Percentiles rank a stretch among this genome's conserved stretches.
These are phyloP conservation scores for Anaspis maculata DNA, from an alignment of 2,888 invertebrate species.

Conservation along the genomic window DNA sequence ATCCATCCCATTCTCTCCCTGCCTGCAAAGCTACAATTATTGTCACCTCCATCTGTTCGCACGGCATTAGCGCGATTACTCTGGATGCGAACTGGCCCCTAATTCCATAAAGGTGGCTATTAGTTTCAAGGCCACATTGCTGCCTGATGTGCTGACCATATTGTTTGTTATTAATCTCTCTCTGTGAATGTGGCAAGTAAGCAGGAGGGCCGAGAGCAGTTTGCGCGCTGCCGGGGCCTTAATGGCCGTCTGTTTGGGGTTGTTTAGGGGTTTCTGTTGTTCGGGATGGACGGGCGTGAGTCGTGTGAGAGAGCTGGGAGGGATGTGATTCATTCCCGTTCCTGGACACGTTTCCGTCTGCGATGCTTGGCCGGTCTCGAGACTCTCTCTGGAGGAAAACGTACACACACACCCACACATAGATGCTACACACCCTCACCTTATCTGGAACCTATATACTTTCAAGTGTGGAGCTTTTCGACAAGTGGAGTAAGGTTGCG, in stretches of 20 bases:
- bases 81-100: conserved; percentile 20
- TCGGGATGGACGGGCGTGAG: conserved; percentile 23
- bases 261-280: conserved; percentile 22
- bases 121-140: conserved; percentile 23
- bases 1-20: too few species aligned
- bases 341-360: conserved; percentile 18
- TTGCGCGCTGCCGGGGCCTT: too few species aligned
- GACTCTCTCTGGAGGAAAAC: neutral
- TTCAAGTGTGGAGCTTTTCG: too few species aligned
- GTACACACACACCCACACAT: too few species aligned
- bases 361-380: neutral
- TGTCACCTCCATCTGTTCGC: conserved; percentile 14
- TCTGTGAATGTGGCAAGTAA: conserved; percentile 21
- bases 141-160: too few species aligned
- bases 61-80: conserved; percentile 23
- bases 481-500: too few species aligned
- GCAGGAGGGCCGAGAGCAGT: conserved; percentile 14
- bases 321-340: conserved; percentile 27
- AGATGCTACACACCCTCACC: too few species aligned
- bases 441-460: too few species aligned
- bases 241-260: conserved; percentile 23
- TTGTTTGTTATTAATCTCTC: conserved; percentile 26
- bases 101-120: conserved; percentile 27
- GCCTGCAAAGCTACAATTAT: too few species aligned
- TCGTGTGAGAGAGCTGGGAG: too few species aligned